Conservation (phyloP, 2,888 invertebrate species). For the Caenorhabditis sp. region DNA sequence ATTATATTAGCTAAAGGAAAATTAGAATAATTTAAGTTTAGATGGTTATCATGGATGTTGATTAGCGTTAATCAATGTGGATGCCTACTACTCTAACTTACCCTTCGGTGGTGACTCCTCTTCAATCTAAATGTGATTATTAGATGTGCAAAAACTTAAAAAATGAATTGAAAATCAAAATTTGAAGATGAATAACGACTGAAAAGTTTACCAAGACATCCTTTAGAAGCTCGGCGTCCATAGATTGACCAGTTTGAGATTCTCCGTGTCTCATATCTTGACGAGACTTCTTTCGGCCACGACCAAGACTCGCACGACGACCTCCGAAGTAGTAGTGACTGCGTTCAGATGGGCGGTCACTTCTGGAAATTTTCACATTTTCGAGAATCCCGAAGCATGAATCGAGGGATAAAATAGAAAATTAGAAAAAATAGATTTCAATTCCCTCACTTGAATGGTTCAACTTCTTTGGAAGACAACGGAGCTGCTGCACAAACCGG, state of each 20-base stretch:
- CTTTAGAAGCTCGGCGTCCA: conserved; percentile 61
- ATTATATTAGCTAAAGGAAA: not conserved
- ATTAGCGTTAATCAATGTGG: conserved; percentile 33
- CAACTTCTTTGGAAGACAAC: conserved; percentile 61
- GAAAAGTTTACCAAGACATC: conserved; percentile 49
- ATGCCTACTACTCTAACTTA: conserved; percentile 36
- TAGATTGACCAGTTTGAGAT: conserved; percentile 63
- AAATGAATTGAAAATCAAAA: conserved; percentile 3
- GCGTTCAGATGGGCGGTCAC: conserved; percentile 67
- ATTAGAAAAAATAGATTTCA: too few relatives aligned
- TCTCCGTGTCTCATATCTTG: conserved; percentile 56
- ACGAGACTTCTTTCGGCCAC: conserved; percentile 46
- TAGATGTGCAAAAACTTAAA: conserved; percentile 22
- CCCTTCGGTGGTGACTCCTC: conserved; percentile 48
- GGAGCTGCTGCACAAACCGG: conserved; percentile 76
- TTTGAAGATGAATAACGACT: conserved; percentile 2
- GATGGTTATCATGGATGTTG: conserved; percentile 6
- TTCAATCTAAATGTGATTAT: conserved; percentile 58
- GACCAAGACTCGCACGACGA: conserved; percentile 52
- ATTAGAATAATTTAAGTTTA: not conserved
- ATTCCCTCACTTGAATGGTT: conserved; percentile 61
- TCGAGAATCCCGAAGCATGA: not conserved
- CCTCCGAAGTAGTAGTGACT: conserved; percentile 64
- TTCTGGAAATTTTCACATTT: conserved; percentile 50
- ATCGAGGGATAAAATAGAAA: too few relatives aligned